Base-by-base conservation (phyloP, 2,797 vertebrate genomes). In the Taenioides sp. region DNA sequence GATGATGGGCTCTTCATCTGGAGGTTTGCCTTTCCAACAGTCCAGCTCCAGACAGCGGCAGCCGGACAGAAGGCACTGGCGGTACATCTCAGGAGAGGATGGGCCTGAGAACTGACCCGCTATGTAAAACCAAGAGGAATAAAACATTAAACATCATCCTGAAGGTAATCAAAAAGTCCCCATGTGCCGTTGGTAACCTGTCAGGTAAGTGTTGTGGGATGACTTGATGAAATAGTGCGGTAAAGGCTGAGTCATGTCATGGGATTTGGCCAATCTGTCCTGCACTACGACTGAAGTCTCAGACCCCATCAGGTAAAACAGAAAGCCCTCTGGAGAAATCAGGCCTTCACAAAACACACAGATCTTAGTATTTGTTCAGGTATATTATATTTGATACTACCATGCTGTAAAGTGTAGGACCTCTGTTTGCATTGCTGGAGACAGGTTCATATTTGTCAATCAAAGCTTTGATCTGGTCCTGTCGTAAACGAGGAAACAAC, bases 121-220 rank as follows among this genome's bases (percentile, higher is more conserved):
- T 99, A 88, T 20, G 50, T 34, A 18, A 22, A 54, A 28, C 12
- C 57, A 59, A 27, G 57, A 67, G 49, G 49, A 27, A 55, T 71
- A 12, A 49, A 10, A 25, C 4, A 23, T 65, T 37, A 37, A 57
- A 23, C 20, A 2, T 22, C 4, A 18, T 0, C 1, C 34, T 17
- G 18, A 61, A 60, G 59, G 28, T 0, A 69, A 17, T 65, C 62
- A 47, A 25, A 63, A 18, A 34, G 28, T 55, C 27, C 18, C 17
- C 3, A 18, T 28, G 18, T 5, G 0, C 64, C 62, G 37, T 28
- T 59, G 14, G 57, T 28, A 82, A 99, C 97, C 98, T 93, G 98
- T 99, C 76, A 99, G 93, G 72, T 99, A 99, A 0, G 98, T 99
- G 92, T 99, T 99, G 89, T 99, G 98, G 10, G 98, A 99, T 4